phyloP scores from a whole-genome alignment of 2,113 vertebrate genomes.

The Dicaeum eximium region DNA sequence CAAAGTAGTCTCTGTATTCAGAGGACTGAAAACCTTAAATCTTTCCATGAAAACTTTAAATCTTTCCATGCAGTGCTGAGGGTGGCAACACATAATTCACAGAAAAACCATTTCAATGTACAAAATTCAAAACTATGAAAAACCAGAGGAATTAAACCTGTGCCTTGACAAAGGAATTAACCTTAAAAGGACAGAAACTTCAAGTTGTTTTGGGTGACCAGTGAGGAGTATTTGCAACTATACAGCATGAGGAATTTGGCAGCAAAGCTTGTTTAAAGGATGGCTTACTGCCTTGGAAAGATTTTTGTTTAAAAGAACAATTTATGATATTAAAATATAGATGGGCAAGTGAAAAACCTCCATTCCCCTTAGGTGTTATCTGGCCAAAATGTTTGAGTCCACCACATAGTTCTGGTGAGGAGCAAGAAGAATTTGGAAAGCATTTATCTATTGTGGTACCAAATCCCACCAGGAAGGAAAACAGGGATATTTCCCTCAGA shows the following conservation, averaged over 20 bases:
- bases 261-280: conserved; percentile 12
- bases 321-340: background rate
- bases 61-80: background rate
- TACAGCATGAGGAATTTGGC: background rate
- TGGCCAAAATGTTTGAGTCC: background rate
- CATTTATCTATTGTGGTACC: background rate
- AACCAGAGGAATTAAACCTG: background rate
- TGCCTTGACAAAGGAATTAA: background rate
- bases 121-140: background rate
- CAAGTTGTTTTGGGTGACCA: conserved; percentile 9
- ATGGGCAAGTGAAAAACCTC: background rate
- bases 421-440: background rate
- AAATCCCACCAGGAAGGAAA: background rate
- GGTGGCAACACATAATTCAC: background rate
- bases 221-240: background rate
- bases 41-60: background rate
- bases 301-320: background rate
- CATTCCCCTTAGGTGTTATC: background rate
- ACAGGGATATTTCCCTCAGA: background rate
- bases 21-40: background rate
- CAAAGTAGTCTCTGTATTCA: background rate
- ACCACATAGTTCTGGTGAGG: background rate
- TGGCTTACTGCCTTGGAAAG: background rate
- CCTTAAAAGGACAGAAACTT: conserved; percentile 47
- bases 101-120: background rate